Conservation (phyloP, 2,797 vertebrate genomes). For the Neomorphus geoffroyi region DNA sequence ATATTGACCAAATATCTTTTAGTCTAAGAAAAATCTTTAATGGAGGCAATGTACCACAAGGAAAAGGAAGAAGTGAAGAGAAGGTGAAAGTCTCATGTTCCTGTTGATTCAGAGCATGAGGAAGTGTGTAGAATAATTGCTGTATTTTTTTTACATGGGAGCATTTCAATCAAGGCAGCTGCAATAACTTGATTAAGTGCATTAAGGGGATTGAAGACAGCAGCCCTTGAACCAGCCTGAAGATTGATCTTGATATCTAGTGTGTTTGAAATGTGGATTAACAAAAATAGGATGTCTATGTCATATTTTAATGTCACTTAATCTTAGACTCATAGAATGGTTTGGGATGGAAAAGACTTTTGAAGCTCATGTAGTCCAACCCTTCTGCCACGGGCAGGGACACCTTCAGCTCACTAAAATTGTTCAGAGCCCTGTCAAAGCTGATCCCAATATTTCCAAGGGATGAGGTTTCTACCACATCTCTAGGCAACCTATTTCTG, state of each 20-base stretch:
- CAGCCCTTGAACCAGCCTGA: not conserved
- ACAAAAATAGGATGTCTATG: not conserved
- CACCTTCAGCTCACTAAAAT: not conserved
- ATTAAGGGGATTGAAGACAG: not conserved
- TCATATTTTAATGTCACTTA: not conserved
- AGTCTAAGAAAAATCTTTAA: not conserved
- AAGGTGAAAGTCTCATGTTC: not conserved
- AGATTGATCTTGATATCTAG: not conserved
- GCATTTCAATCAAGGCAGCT: not conserved
- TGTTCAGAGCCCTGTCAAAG: accelerated
- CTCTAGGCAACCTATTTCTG: not conserved
- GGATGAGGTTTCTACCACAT: not conserved
- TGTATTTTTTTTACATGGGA: not conserved
- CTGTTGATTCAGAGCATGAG: not conserved
- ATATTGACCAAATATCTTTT: not conserved
- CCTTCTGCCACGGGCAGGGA: not conserved
- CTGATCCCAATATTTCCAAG: not conserved
- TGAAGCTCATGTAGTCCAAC: not conserved
- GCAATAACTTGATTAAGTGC: not conserved
- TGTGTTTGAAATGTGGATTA: not conserved
- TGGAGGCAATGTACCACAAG: not conserved
- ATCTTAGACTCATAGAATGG: not conserved
- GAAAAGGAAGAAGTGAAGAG: not conserved
- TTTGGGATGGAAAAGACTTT: not conserved
- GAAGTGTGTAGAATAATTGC: not conserved